These are phyloP conservation scores for Acanthisitta chloris DNA, from an alignment of 2,113 vertebrate genomes.

Conservation along the genomic window DNA sequence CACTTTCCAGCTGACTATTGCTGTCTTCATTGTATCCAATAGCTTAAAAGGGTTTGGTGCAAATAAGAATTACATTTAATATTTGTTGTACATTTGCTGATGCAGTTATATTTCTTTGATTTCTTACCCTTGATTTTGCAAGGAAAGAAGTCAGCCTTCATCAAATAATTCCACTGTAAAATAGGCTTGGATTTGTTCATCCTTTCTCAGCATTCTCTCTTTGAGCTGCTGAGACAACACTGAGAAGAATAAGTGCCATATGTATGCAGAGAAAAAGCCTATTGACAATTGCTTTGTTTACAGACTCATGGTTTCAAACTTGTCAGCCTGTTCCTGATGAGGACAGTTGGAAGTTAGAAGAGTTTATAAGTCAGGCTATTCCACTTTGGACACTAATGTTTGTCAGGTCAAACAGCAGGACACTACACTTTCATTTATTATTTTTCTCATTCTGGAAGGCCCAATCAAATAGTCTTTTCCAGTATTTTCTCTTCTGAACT, in stretches of 20 bases:
- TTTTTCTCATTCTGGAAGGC: not conserved
- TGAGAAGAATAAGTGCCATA: not conserved
- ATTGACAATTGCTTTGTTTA: not conserved
- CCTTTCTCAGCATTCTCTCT: not conserved
- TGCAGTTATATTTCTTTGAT: not conserved
- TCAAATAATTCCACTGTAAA: not conserved
- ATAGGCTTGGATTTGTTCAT: not conserved
- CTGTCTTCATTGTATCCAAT: not conserved
- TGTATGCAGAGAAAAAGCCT: not conserved
- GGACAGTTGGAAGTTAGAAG: not conserved
- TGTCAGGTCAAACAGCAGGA: not conserved
- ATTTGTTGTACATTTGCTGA: not conserved
- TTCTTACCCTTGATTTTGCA: not conserved
- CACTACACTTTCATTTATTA: not conserved
- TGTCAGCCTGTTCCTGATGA: not conserved
- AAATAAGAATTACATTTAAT: not conserved
- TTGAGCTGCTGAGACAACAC: not conserved
- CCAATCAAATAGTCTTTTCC: not conserved
- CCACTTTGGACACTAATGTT: not conserved
- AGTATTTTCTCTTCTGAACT: not conserved
- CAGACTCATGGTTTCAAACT: not conserved
- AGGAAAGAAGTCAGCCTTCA: not conserved
- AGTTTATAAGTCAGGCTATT: not conserved
- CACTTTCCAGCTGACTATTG: not conserved
- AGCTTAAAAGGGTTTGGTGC: not conserved